Evolutionary conservation across 2,113 vertebrate species (phyloP).

Genomic region (Choloepus hoffmanni): DNA sequence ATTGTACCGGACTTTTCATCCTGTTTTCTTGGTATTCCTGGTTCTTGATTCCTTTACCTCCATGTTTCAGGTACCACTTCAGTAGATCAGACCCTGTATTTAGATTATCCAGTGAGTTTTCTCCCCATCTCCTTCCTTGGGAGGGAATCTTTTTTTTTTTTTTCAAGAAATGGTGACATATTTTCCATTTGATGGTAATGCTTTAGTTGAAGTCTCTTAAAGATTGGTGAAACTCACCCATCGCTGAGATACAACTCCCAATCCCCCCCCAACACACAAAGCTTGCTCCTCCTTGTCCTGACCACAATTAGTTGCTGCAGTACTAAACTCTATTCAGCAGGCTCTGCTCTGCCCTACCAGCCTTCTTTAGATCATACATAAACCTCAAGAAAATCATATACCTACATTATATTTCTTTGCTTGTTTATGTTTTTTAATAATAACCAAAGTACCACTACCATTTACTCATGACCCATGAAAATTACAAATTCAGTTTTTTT

Average conservation of each 20-base stretch:
- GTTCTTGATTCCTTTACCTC: neutral
- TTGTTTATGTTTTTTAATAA: constrained; percentile 2
- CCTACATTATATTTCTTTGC: neutral
- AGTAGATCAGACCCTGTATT: neutral
- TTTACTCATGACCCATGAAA: constrained; percentile 9
- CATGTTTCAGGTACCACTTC: constrained; percentile 6
- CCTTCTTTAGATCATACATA: neutral
- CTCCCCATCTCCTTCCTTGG: neutral
- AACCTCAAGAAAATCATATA: neutral
- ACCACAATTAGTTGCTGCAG: neutral
- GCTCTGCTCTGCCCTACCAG: neutral
- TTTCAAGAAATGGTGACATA: neutral
- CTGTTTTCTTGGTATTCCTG: neutral
- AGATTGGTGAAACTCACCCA: neutral
- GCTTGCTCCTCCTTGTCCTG: neutral
- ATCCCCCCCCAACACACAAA: neutral
- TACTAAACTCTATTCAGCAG: neutral
- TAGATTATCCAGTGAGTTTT: neutral
- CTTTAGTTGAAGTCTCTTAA: constrained; percentile 1
- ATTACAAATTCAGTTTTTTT: neutral
- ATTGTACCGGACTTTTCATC: constrained; percentile 28
- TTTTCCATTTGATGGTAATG: constrained; percentile 24
- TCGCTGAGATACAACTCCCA: neutral
- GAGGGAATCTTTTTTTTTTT: neutral
- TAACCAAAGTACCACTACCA: neutral